Evolutionary conservation across 2,113 vertebrate genomes (phyloP).

Genomic region (Alligator sinensis): DNA sequence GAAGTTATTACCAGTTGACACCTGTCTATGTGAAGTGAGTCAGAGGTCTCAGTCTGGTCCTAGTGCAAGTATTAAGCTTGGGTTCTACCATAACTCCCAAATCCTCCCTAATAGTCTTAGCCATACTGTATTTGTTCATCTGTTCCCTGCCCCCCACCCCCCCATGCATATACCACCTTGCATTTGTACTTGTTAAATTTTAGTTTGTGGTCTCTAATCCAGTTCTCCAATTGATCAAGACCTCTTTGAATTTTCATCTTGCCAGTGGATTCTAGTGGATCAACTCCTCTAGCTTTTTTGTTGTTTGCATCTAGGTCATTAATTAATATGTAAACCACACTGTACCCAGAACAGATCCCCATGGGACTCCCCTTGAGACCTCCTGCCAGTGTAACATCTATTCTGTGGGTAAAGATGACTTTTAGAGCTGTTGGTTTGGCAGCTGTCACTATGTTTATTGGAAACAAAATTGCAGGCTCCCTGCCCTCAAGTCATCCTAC

Average conservation of each 20-base stretch:
- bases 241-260: too few species aligned
- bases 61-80: not conserved
- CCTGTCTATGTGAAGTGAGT: not conserved
- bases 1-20: not conserved
- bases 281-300: too few species aligned
- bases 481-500: not conserved
- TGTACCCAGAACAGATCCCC: accelerated
- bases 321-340: not conserved
- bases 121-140: too few species aligned
- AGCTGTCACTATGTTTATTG: not conserved
- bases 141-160: too few species aligned
- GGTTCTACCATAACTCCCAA: too few species aligned
- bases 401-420: not conserved
- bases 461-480: not conserved
- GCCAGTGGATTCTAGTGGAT: too few species aligned
- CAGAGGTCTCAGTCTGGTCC: not conserved
- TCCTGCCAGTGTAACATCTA: not conserved
- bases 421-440: not conserved
- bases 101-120: too few species aligned
- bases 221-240: too few species aligned
- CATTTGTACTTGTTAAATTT: too few species aligned
- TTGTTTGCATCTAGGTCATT: too few species aligned
- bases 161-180: too few species aligned
- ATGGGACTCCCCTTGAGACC: not conserved
- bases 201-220: too few species aligned